phyloP scores from a whole-genome alignment of 2,888 invertebrate species.

The Nephrotoma appendiculata region DNA sequence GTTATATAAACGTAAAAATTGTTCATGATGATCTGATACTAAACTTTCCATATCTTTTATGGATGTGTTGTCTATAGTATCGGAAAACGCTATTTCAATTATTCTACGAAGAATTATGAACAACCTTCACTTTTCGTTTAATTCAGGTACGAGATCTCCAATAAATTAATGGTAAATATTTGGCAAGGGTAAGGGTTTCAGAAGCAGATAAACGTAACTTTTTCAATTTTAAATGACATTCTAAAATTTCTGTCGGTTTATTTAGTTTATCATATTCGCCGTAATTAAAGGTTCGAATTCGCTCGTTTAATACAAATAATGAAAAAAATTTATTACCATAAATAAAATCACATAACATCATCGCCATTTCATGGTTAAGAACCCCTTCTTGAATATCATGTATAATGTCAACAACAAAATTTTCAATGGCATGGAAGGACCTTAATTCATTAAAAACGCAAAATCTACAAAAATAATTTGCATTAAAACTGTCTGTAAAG shows the following conservation, averaged over 20 bases:
- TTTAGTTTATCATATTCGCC: not conserved
- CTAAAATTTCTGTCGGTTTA: not conserved
- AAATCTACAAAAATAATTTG: slow-evolving; percentile 3
- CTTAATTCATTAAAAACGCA: not conserved
- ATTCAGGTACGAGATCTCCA: not conserved
- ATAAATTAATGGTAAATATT: not conserved
- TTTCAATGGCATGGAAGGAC: not conserved
- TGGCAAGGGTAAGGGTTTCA: not conserved
- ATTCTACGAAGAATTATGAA: not conserved
- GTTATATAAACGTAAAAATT: not conserved
- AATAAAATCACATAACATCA: not conserved
- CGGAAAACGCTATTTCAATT: not conserved
- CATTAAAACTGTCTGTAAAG: slow-evolving; percentile 6
- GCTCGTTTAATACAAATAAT: not conserved
- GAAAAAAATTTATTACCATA: not conserved
- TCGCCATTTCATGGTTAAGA: not conserved
- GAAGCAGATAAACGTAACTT: not conserved
- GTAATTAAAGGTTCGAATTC: not conserved
- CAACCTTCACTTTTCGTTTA: not conserved
- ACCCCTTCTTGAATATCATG: not conserved
- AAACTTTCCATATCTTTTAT: not conserved
- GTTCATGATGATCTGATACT: not conserved
- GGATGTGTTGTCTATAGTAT: not conserved
- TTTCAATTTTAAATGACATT: not conserved
- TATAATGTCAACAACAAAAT: not conserved